These are phyloP conservation scores for Kryptolebias marmoratus DNA, from an alignment of 2,113 vertebrate genomes.

Conservation along the genomic window DNA sequence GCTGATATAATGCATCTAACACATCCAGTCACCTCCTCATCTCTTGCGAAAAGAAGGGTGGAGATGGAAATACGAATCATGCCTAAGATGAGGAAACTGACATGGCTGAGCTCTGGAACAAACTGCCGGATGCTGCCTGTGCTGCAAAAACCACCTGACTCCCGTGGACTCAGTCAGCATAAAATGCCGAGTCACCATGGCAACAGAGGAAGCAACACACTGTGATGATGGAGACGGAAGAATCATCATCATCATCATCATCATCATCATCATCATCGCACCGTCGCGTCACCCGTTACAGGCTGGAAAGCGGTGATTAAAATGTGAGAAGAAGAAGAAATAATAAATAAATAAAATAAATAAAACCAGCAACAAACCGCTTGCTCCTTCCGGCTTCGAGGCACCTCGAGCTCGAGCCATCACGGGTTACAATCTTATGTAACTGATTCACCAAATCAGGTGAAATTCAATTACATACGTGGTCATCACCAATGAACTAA, in stretches of 20 bases:
- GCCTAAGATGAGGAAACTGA: too few relatives aligned
- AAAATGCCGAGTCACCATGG: slow-evolving; percentile 82
- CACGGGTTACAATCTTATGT: slow-evolving; percentile 70
- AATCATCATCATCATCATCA: too few relatives aligned
- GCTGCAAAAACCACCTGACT: slow-evolving; percentile 33
- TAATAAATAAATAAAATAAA: not conserved
- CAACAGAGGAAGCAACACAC: slow-evolving; percentile 79
- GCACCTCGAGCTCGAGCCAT: slow-evolving; percentile 33
- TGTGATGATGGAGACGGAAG: slow-evolving; percentile 33
- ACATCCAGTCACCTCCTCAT: too few relatives aligned
- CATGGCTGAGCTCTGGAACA: not conserved
- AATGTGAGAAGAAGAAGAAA: not conserved
- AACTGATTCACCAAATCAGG: slow-evolving; percentile 60
- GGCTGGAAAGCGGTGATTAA: slow-evolving; percentile 28
- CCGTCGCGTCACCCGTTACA: slow-evolving; percentile 15
- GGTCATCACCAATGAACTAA: not conserved
- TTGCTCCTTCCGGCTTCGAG: slow-evolving; percentile 28
- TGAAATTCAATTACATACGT: slow-evolving; percentile 33
- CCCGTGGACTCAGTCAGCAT: slow-evolving; percentile 70
- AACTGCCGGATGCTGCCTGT: slow-evolving; percentile 13
- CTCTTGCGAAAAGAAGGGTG: too few relatives aligned
- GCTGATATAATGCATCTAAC: too few relatives aligned
- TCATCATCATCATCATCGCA: not conserved
- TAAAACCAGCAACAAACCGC: not conserved
- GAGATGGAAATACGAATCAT: too few relatives aligned